Evolutionary conservation across 2,113 vertebrate genomes (phyloP).

Genomic region (Sylvietta virens): DNA sequence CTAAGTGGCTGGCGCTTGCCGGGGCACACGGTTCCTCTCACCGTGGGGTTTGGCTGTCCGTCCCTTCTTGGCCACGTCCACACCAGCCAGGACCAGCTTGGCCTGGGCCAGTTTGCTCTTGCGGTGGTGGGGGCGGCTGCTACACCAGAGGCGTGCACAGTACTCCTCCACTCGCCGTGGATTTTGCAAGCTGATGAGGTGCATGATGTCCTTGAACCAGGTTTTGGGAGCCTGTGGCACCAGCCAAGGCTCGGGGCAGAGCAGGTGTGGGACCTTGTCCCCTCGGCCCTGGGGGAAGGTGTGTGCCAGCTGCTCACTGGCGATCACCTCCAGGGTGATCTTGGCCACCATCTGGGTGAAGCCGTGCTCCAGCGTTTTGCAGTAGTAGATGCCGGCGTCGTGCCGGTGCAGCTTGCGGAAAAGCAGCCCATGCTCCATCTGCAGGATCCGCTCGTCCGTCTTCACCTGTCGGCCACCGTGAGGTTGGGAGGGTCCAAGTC

Average conservation of each 20-base stretch:
- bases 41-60: conserved; percentile 72
- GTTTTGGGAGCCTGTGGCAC: conserved; percentile 64
- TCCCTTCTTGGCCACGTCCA: conserved; percentile 78
- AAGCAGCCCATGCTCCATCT: conserved; percentile 83
- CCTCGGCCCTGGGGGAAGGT: conserved; percentile 62
- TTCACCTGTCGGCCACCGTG: conserved; percentile 71
- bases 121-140: conserved; percentile 71
- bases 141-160: conserved; percentile 89
- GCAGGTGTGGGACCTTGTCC: not conserved
- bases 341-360: conserved; percentile 84
- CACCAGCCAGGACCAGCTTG: conserved; percentile 78
- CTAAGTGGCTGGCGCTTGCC: conserved; percentile 72
- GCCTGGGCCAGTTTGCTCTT: conserved; percentile 82
- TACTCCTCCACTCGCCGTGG: conserved; percentile 85
- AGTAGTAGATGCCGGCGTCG: conserved; percentile 83
- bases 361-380: conserved; percentile 84
- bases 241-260: not conserved
- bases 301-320: conserved; percentile 75
- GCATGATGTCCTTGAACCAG: conserved; percentile 94
- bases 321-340: conserved; percentile 79
- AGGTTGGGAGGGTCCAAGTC: not conserved
- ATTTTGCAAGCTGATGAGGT: conserved; percentile 84
- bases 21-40: conserved; percentile 83
- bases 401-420: conserved; percentile 82
- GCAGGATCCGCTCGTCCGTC: conserved; percentile 84